phyloP scores from a whole-genome alignment of 2,888 invertebrate species.

The Hydroisotoma schaefferi region DNA sequence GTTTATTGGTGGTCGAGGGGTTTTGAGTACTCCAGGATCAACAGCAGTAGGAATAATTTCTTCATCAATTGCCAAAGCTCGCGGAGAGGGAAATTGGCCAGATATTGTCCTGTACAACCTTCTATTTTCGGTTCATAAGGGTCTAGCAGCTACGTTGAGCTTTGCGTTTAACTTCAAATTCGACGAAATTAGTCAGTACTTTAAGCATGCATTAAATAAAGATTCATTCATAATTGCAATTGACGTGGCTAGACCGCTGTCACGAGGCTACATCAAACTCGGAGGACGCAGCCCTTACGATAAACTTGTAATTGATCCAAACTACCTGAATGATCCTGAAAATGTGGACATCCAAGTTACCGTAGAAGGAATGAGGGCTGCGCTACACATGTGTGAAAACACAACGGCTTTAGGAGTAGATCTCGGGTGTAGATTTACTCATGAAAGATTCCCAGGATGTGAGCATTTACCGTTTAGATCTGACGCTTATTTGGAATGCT shows the following conservation, averaged over 20 bases:
- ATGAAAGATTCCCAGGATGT: slow-evolving; percentile 30
- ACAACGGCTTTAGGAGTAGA: slow-evolving; percentile 9
- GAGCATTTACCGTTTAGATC: slow-evolving; percentile 18
- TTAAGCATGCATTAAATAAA: slow-evolving; percentile 18
- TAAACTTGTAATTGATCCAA: slow-evolving; percentile 24
- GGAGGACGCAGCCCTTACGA: slow-evolving; percentile 18
- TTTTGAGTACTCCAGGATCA: slow-evolving; percentile 20
- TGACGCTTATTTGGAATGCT: slow-evolving; percentile 29
- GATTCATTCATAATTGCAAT: slow-evolving; percentile 29
- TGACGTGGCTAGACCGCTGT: slow-evolving; percentile 22
- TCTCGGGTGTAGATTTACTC: slow-evolving; percentile 26
- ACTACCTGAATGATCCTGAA: slow-evolving; percentile 19
- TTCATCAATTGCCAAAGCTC: slow-evolving; percentile 29
- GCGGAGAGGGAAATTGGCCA: slow-evolving; percentile 31
- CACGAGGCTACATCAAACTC: slow-evolving; percentile 24
- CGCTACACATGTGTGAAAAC: slow-evolving; percentile 2
- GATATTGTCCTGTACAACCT: slow-evolving; percentile 27
- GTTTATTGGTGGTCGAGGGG: slow-evolving; percentile 29
- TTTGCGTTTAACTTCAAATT: slow-evolving; percentile 27
- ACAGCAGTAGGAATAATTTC: slow-evolving; percentile 33
- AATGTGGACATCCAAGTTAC: slow-evolving; percentile 16
- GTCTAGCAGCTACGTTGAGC: slow-evolving; percentile 18
- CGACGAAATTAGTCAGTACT: slow-evolving; percentile 20
- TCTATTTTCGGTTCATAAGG: slow-evolving; percentile 11
- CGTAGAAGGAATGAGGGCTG: neutral